phyloP scores from a whole-genome alignment of 2,113 vertebrate species.

The Sarotherodon lohbergeri region DNA sequence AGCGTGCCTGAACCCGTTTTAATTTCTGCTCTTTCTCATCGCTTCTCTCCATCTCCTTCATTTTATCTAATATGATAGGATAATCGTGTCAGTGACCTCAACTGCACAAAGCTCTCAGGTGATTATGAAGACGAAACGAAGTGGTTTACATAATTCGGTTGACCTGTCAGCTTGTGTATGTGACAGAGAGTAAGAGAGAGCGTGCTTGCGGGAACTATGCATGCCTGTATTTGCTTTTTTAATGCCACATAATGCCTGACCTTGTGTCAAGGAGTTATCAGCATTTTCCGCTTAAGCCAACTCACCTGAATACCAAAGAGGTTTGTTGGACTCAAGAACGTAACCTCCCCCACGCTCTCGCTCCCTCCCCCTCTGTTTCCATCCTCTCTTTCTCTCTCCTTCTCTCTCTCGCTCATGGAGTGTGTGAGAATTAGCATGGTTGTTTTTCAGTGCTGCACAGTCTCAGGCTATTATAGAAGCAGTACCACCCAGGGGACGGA shows the following conservation, averaged over 20 bases:
- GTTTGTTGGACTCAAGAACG: background rate
- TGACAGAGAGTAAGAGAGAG: background rate
- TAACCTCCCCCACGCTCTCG: background rate
- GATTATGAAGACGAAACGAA: constrained; percentile 48
- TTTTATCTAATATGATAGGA: constrained; percentile 53
- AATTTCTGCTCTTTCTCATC: constrained; percentile 9
- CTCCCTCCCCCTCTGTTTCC: background rate
- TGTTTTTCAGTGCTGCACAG: constrained; percentile 54
- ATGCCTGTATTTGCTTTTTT: background rate
- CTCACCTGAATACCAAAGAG: constrained; percentile 48
- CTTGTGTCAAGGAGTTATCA: constrained; percentile 59
- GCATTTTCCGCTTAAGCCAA: constrained; percentile 11
- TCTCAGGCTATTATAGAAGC: constrained; percentile 62
- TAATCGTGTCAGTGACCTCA: constrained; percentile 61
- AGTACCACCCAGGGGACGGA: constrained; percentile 58
- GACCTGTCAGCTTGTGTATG: constrained; percentile 10
- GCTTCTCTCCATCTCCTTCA: constrained; percentile 24
- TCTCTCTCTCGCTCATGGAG: background rate
- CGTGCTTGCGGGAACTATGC: background rate
- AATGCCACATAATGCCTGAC: constrained; percentile 42
- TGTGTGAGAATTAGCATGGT: constrained; percentile 58
- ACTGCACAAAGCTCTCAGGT: constrained; percentile 27
- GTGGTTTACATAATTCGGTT: constrained; percentile 47
- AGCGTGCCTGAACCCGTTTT: constrained; percentile 4
- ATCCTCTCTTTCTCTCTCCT: background rate